Evolutionary conservation across 2,888 invertebrate genomes (phyloP).

Genomic region (Alloscopus bannaensis): DNA sequence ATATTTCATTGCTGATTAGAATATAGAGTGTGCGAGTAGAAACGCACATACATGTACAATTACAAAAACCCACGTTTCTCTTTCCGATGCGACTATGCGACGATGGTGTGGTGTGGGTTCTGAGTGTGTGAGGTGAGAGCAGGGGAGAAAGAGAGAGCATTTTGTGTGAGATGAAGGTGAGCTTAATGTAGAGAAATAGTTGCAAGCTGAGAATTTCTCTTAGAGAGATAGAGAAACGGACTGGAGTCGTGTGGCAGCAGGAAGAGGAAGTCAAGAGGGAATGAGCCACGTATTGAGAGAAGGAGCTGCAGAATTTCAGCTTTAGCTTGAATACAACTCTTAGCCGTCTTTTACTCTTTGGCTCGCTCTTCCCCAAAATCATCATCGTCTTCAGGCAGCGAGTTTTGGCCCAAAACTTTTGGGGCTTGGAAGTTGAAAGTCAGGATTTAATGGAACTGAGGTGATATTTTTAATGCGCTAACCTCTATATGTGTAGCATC

Average conservation of each 20-base stretch:
- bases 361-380: not conserved
- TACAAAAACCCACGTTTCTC: not conserved
- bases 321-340: no score
- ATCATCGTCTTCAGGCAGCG: not conserved
- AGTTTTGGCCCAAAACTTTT: not conserved
- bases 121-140: not conserved
- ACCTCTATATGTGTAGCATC: not conserved
- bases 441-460: not conserved
- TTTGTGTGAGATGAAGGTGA: not conserved
- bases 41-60: not conserved
- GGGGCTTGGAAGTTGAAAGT: not conserved
- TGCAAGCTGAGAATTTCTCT: not conserved
- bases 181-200: not conserved
- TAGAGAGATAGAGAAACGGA: not conserved
- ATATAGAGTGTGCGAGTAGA: constrained; percentile 23
- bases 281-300: not conserved
- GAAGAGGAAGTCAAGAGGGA: constrained; percentile 8
- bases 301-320: not conserved
- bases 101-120: not conserved
- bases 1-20: constrained; percentile 60
- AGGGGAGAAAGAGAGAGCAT: not conserved
- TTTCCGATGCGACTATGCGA: not conserved
- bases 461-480: not conserved
- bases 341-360: not conserved
- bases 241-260: not conserved